phyloP scores from a whole-genome alignment of 92 coral and sea anemone species.

The Muricea muricata region DNA sequence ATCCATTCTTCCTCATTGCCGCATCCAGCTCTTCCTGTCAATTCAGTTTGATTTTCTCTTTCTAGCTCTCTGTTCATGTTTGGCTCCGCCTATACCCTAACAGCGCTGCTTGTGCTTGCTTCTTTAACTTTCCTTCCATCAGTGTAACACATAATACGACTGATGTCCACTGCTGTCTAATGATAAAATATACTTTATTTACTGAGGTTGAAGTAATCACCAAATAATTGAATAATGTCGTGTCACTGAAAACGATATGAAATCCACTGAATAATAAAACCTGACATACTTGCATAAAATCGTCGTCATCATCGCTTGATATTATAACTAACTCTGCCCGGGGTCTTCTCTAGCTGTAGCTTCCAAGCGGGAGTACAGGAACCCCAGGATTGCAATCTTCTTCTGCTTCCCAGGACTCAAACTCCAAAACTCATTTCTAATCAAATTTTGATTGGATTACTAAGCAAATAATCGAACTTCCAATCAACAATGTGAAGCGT shows the following conservation, averaged over 20 bases:
- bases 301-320: background rate
- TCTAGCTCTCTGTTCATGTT: background rate
- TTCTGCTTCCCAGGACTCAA: background rate
- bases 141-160: background rate
- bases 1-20: too few relatives aligned
- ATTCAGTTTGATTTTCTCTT: background rate
- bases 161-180: background rate
- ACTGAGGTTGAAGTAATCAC: background rate
- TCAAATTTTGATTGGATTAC: background rate
- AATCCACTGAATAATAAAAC: too few relatives aligned
- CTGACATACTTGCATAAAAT: background rate
- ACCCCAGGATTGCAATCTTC: background rate
- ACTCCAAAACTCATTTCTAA: background rate
- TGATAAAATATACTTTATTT: background rate
- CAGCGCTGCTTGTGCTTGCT: background rate
- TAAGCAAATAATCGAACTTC: too few relatives aligned
- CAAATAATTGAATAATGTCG: too few relatives aligned
- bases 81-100: background rate
- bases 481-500: too few relatives aligned
- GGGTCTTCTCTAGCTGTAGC: background rate
- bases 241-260: too few relatives aligned
- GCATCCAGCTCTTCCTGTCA: background rate
- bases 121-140: background rate
- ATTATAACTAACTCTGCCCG: background rate
- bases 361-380: background rate